phyloP scores from a whole-genome alignment of 2,888 invertebrate genomes.

The Scaptomyza tumidula region DNA sequence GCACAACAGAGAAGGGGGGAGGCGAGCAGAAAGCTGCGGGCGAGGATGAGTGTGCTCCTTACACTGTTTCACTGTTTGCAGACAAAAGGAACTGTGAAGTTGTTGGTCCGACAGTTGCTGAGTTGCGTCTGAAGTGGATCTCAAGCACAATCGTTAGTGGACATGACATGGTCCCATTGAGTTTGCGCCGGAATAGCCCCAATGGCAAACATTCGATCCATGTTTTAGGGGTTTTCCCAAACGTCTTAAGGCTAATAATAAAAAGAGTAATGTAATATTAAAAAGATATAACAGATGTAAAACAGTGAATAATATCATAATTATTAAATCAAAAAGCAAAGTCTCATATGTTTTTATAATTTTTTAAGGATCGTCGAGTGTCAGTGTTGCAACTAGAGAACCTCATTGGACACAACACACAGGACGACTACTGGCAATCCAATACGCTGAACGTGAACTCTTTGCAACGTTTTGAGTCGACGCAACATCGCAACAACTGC shows the following conservation, averaged over 20 bases:
- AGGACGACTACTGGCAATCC: constrained; percentile 39
- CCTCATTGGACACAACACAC: constrained; percentile 26
- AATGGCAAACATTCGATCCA: constrained; percentile 1
- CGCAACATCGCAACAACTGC: constrained; percentile 52
- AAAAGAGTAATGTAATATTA: neutral
- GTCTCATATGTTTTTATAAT: neutral
- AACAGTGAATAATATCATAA: neutral
- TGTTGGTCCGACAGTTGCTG: constrained; percentile 72
- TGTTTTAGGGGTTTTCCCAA: neutral
- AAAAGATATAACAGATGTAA: neutral
- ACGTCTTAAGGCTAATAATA: neutral
- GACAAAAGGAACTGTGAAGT: constrained; percentile 74
- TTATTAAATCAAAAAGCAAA: neutral
- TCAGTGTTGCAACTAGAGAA: constrained; percentile 6
- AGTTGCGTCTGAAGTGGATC: constrained; percentile 50
- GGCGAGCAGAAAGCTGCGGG: neutral
- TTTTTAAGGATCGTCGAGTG: constrained; percentile 18
- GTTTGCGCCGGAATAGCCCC: constrained; percentile 14
- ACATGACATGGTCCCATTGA: constrained; percentile 45
- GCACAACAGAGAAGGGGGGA: neutral
- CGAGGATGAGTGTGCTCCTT: constrained; percentile 30
- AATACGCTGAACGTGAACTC: constrained; percentile 2
- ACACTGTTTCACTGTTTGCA: constrained; percentile 63
- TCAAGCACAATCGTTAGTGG: constrained; percentile 41
- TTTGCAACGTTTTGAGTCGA: constrained; percentile 54